These are phyloP conservation scores for Ispidina lecontei DNA, from an alignment of 2,797 vertebrate genomes.

Conservation along the genomic window DNA sequence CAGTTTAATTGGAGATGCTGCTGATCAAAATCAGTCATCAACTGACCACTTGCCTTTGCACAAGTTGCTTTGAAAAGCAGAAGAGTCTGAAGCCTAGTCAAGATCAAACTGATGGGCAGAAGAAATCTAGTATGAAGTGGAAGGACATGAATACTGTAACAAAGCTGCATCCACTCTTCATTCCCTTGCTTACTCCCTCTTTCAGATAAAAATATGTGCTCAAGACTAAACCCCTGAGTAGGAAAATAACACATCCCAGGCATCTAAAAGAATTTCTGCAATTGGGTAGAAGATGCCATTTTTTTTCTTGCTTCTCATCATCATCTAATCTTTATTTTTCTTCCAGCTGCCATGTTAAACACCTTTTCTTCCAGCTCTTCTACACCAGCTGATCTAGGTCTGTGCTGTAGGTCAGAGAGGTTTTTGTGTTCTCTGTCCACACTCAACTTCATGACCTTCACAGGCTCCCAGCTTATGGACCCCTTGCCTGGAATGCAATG, in stretches of 20 bases:
- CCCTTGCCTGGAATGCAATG: not conserved
- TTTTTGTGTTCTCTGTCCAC: not conserved
- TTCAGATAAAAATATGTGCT: not conserved
- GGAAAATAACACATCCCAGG: not conserved
- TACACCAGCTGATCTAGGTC: not conserved
- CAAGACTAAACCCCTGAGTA: not conserved
- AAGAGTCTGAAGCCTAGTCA: not conserved
- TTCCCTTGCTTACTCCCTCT: not conserved
- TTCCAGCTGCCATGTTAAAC: not conserved
- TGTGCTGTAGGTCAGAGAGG: not conserved
- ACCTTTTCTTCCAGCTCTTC: not conserved
- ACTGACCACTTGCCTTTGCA: not conserved
- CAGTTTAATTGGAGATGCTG: not conserved
- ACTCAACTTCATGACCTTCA: not conserved
- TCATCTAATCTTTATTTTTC: not conserved
- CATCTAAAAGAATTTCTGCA: not conserved
- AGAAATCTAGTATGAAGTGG: not conserved
- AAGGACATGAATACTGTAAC: not conserved
- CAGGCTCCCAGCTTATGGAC: not conserved
- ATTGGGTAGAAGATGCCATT: not conserved
- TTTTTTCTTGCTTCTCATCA: not conserved
- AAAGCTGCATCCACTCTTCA: not conserved
- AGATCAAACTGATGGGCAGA: not conserved
- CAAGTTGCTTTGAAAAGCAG: not conserved
- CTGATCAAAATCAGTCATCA: constrained; percentile 1